phyloP scores from a whole-genome alignment of 2,113 vertebrate genomes.

The Pelvicachromis taeniatus region DNA sequence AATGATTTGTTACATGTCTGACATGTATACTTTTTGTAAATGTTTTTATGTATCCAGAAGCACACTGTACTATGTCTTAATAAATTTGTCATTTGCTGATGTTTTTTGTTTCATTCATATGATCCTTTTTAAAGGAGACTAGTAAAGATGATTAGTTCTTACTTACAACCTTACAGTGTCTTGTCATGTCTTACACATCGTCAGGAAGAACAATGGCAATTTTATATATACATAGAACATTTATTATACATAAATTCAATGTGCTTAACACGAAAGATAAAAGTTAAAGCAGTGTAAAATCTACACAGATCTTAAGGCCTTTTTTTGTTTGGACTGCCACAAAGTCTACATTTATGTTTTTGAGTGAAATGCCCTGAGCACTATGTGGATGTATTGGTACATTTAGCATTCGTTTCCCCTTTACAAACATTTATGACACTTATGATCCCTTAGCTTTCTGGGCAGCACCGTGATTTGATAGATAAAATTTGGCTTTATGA shows the following conservation, averaged over 20 bases:
- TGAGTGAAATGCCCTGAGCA: too few species aligned
- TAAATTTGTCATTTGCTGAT: slow-evolving; percentile 24
- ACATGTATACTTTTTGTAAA: slow-evolving; percentile 37
- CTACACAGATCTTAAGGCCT: too few species aligned
- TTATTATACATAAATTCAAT: too few species aligned
- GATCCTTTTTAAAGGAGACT: background rate
- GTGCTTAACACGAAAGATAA: too few species aligned
- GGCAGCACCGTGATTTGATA: too few species aligned
- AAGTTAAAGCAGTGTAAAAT: background rate
- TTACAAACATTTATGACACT: too few species aligned
- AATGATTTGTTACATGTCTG: slow-evolving; percentile 12
- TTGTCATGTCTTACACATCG: background rate
- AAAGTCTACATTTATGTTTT: too few species aligned
- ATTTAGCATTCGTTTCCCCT: too few species aligned
- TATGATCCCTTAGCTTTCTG: too few species aligned
- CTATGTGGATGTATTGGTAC: too few species aligned
- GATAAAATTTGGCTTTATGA: background rate
- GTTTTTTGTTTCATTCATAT: background rate
- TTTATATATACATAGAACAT: background rate
- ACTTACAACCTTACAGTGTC: background rate
- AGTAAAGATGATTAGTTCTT: background rate
- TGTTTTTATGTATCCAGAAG: slow-evolving; percentile 23
- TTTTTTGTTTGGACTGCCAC: too few species aligned
- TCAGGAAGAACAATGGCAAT: background rate
- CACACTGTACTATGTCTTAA: slow-evolving; percentile 14